Conservation (phyloP, 64 coral and sea anemone species). For the Actinia tenebrosa region DNA sequence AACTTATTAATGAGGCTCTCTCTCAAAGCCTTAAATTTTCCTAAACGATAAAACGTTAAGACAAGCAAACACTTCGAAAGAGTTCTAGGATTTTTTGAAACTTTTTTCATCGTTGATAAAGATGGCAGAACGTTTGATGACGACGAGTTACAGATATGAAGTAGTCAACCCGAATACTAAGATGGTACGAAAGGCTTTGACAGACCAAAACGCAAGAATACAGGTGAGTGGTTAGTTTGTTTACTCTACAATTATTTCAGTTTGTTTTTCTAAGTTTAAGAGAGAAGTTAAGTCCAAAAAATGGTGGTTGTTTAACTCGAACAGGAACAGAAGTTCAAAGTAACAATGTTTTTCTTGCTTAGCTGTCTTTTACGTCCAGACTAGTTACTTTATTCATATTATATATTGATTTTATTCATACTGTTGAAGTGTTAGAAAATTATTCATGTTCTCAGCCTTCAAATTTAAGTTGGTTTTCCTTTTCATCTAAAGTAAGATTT, state of each 20-base stretch:
- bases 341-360: too few species aligned
- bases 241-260: not conserved
- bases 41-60: not conserved
- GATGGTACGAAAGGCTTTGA: slow-evolving; percentile 39
- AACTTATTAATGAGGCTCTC: not conserved
- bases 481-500: too few species aligned
- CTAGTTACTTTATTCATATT: too few species aligned
- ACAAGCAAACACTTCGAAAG: not conserved
- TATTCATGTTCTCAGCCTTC: too few species aligned
- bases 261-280: not conserved
- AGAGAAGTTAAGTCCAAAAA: too few species aligned
- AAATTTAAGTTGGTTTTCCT: too few species aligned
- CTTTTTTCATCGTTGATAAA: not conserved
- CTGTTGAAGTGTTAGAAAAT: too few species aligned
- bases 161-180: slow-evolving; percentile 40
- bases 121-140: slow-evolving; percentile 36
- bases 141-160: slow-evolving; percentile 58
- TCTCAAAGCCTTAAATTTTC: not conserved
- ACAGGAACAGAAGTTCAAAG: too few species aligned
- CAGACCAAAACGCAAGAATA: slow-evolving; percentile 38
- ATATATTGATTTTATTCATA: too few species aligned
- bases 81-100: not conserved
- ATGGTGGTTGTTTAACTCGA: too few species aligned
- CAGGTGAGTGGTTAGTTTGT: slow-evolving; percentile 31
- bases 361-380: too few species aligned